Evolutionary conservation across 2,113 vertebrate genomes (phyloP), one percentile per base, ranked within the genome.

Genomic region (Uria lomvia): DNA sequence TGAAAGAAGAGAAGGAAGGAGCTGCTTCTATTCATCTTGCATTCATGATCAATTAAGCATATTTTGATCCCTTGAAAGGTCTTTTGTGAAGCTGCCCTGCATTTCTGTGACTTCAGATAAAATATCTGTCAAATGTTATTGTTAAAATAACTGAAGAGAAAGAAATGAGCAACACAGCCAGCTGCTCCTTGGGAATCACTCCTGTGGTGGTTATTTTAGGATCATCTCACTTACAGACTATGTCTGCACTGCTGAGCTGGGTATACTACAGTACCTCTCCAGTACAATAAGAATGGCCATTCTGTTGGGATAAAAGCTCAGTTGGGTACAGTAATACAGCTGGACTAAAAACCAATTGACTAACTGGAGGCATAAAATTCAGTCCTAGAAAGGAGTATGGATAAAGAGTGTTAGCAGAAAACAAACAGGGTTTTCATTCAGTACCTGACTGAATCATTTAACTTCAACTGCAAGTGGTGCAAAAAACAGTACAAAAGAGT

Each of bases 31-130:
- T 87, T 95, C 43, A 11, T 94, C 50, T 93, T 89, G 56, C 11
- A 74, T 93, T 96, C 49, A 62, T 42, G 47, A 92, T 32, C 77
- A 94, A 78, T 92, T 89, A 96, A 93, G 55, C 24, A 52, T 36
- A 74, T 93, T 97, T 96, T 93, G 59, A 88, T 91, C 88, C 36
- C 24, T 94, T 52, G 60, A 95, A 70, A 88, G 13, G 6, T 60
- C 38, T 76, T 96, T 95, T 90, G 34, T 72, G 76, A 82, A 47
- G 53, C 34, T 88, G 20, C 81, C 74, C 84, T 83, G 32, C 26
- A 79, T 89, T 85, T 89, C 32, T 60, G 47, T 85, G 45, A 56
- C 49, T 94, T 89, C 75, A 87, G 76, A 83, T 72, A 88, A 94
- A 95, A 86, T 72, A 15, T 66, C 76, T 97, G 71, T 88, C 66